Evolutionary conservation across 2,797 vertebrate species (phyloP), one percentile per base, ranked within the genome.

Genomic region (Hylomyscus alleni): DNA sequence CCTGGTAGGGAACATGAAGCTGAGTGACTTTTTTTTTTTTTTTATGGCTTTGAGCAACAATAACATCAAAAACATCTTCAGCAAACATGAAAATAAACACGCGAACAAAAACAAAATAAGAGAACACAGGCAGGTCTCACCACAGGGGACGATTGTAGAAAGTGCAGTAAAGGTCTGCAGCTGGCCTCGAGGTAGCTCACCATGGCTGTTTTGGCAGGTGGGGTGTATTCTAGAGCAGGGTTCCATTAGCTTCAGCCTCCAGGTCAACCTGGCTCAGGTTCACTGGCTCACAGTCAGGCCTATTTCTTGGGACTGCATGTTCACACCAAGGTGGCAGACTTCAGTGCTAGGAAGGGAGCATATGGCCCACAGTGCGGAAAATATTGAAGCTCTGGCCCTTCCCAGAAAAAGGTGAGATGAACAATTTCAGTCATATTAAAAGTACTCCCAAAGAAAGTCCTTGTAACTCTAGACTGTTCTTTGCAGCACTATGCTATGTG

Each of bases 91-190:
- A 93, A 84, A 90, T 65, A 94, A 90, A 85, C 78, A 92, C 12
- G 19, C 72, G 84, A 94, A 87, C 84, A 86, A 88, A 94, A 87
- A 72, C 87, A 89, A 95, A 95, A n/a, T 29, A 77, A 87, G 73
- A 82, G 89, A 75, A 77, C 19, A 13, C 3, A 29, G 62, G 76
- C 76, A 8, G 29, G 26, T 50, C 40, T 62, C 14, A 34, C 72
- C 60, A 76, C 6, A 14, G 6, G 69, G 83, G 47, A 58, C 73
- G 89, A 80, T 4, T 95, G 73, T 82, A 40, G 73, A 86, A 83
- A 52, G 89, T n/a, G n/a, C 72, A 76, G 52, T 1, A 14, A 26
- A 95, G 31, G 65, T 69, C 92, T 96, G 44, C 52, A 60, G 88
- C 82, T 62, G 76, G 83, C 75, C 89, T 94, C 0, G 6, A 89